Percentiles rank a stretch among this genome's conserved stretches.
These are phyloP conservation scores for Caretta caretta DNA, from an alignment of 2,113 vertebrate species.

Conservation along the genomic window DNA sequence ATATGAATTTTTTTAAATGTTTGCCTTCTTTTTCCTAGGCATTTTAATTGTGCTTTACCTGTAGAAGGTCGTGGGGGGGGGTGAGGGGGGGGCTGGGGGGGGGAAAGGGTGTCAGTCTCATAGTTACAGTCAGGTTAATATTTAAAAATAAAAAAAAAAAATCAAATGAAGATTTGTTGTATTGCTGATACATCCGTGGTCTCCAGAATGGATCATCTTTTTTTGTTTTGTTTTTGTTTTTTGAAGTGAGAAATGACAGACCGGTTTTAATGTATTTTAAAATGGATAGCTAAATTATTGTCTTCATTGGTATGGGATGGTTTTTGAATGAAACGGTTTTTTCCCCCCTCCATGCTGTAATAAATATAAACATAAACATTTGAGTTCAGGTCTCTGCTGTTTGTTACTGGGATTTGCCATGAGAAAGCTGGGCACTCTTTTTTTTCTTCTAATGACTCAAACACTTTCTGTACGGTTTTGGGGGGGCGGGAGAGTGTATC, in stretches of 20 bases:
- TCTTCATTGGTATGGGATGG: constrained; percentile 78
- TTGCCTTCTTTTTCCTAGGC: constrained; percentile 77
- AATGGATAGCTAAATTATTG: constrained; percentile 88
- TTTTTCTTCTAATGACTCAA: not conserved
- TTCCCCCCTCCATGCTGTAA: constrained; percentile 74
- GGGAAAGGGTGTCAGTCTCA: constrained; percentile 73
- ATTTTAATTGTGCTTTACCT: constrained; percentile 80
- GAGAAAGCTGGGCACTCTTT: not conserved
- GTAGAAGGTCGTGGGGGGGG: constrained; percentile 56
- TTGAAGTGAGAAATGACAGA: constrained; percentile 80
- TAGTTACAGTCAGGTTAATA: constrained; percentile 82
- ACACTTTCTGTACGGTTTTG: not conserved
- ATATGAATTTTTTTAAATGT: constrained; percentile 44
- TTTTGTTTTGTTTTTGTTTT: not conserved
- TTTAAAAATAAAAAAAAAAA: constrained; percentile 28
- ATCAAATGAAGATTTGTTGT: constrained; percentile 50
- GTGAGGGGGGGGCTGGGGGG: not conserved
- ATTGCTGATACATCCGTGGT: constrained; percentile 73
- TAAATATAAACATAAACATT: constrained; percentile 81
- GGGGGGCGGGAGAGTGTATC: no score
- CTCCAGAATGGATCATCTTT: constrained; percentile 58
- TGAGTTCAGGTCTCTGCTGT: constrained; percentile 59
- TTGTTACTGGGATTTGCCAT: constrained; percentile 48
- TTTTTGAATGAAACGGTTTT: constrained; percentile 74
- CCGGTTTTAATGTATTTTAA: constrained; percentile 90